Percentiles rank a stretch among this genome's conserved stretches.
phyloP scores from a whole-genome alignment of 2,888 invertebrate genomes.

The Smittia sp. region DNA sequence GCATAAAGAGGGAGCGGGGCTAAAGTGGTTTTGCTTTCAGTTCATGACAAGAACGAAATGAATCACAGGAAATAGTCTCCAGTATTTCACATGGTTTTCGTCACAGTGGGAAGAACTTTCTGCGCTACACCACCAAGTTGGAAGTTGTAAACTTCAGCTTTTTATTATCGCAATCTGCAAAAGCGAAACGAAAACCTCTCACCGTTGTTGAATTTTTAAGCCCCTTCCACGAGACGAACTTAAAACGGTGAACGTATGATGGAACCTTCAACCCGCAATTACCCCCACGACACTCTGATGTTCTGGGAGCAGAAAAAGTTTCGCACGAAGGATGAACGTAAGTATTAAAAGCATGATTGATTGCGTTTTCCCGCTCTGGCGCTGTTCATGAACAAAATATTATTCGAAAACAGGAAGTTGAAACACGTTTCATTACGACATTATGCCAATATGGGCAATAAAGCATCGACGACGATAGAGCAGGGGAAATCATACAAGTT shows the following conservation, averaged over 20 bases:
- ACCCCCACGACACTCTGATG: not conserved
- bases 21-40: slow-evolving; percentile 2
- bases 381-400: not conserved
- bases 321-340: not conserved
- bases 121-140: too few relatives aligned
- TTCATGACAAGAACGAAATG: not conserved
- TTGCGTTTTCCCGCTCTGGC: not conserved
- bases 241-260: not conserved
- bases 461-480: not conserved
- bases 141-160: too few relatives aligned
- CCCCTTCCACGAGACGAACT: not conserved
- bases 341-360: slow-evolving; percentile 23
- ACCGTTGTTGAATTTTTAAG: too few relatives aligned
- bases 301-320: not conserved
- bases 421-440: slow-evolving; percentile 27
- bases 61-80: not conserved
- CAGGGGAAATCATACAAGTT: not conserved
- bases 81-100: not conserved
- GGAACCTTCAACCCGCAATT: not conserved
- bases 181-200: too few relatives aligned
- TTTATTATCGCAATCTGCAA: too few relatives aligned
- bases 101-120: too few relatives aligned
- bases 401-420: not conserved
- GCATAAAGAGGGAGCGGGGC: not conserved
- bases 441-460: not conserved